phyloP scores from a whole-genome alignment of 2,113 vertebrate genomes.

The Leucosticte australis region DNA sequence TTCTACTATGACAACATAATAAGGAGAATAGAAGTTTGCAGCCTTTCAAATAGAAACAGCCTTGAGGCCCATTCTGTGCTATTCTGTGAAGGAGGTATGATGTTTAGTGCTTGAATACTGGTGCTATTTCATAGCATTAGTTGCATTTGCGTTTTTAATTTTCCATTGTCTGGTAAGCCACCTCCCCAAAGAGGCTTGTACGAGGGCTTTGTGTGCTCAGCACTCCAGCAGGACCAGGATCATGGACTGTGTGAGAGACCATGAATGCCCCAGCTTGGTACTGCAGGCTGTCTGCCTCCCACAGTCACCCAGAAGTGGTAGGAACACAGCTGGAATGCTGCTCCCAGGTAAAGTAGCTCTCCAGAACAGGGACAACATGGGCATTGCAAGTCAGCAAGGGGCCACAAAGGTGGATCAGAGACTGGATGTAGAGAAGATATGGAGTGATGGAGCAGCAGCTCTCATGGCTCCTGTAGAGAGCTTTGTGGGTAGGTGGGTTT shows the following conservation, averaged over 20 bases:
- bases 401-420: neutral
- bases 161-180: neutral
- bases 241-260: neutral
- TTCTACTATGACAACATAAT: neutral
- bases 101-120: neutral
- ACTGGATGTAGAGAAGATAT: neutral
- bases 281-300: neutral
- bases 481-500: neutral
- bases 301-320: rapidly evolving
- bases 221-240: too few relatives aligned
- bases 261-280: neutral
- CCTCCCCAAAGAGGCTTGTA: neutral
- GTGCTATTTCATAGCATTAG: neutral
- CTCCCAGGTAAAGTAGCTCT: neutral
- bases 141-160: neutral
- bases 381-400: neutral
- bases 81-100: neutral
- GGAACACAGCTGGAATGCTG: neutral
- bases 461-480: neutral
- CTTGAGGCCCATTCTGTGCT: neutral
- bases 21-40: neutral
- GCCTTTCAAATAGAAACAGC: neutral
- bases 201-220: neutral
- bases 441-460: neutral
- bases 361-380: neutral